Conservation (phyloP, 1,140 invertebrate genomes). For the Drosophila melanogaster region Release_6_plus_ISO1_MT NT_033779.5:16033501-16034000, state of each 20-base stretch:
- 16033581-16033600: too few species aligned
- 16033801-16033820: not conserved
- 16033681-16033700: not conserved
- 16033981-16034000: conserved; percentile 35
- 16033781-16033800: not conserved
- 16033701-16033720: too few species aligned
- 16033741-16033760: not conserved
- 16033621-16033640: too few species aligned
- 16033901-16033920: conserved; percentile 30
- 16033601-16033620: too few species aligned
- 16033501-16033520: rapidly evolving
- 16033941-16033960: conserved; percentile 53
- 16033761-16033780: not conserved
- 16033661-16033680: too few species aligned
- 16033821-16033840: not conserved
- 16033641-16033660: too few species aligned
- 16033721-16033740: not conserved
- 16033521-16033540: too few species aligned
- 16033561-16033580: too few species aligned
- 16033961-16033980: conserved; percentile 56
- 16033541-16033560: too few species aligned
- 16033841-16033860: not conserved
- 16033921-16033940: conserved; percentile 64
- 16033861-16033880: conserved; percentile 21
- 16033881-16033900: conserved; percentile 56